These are phyloP conservation scores for Cynopterus sphinx DNA, from an alignment of 2,797 vertebrate genomes.

Conservation along the genomic window DNA sequence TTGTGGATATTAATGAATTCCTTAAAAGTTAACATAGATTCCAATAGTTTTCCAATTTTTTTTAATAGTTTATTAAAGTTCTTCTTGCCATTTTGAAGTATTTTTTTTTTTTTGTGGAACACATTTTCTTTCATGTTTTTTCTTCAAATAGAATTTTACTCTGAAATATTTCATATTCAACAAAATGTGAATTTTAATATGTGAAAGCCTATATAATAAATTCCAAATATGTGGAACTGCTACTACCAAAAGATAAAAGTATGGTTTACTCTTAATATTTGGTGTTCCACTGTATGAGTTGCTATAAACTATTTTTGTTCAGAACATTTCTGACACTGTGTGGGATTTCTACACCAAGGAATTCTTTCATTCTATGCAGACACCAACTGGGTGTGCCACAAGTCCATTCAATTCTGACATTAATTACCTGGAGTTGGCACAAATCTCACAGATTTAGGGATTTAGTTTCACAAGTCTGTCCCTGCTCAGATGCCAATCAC, in stretches of 20 bases:
- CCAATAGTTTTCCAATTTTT: background rate
- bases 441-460: background rate
- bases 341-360: background rate
- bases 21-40: background rate
- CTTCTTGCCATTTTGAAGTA: background rate
- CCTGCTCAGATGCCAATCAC: background rate
- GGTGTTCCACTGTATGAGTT: background rate
- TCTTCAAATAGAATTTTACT: background rate
- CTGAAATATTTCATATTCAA: constrained; percentile 11
- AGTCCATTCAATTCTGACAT: background rate
- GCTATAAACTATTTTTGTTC: background rate
- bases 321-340: background rate
- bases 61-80: background rate
- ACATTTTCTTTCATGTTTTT: background rate
- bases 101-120: background rate
- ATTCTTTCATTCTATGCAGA: background rate
- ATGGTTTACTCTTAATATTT: background rate
- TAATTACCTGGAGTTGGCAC: background rate
- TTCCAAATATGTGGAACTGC: background rate
- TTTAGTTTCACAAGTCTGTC: background rate
- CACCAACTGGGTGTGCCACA: background rate
- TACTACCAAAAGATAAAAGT: background rate
- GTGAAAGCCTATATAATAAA: background rate
- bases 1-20: background rate
- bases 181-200: constrained; percentile 35